Evolutionary conservation across 1,140 invertebrate genomes (phyloP).

Genomic region (Ooceraea biroi): DNA sequence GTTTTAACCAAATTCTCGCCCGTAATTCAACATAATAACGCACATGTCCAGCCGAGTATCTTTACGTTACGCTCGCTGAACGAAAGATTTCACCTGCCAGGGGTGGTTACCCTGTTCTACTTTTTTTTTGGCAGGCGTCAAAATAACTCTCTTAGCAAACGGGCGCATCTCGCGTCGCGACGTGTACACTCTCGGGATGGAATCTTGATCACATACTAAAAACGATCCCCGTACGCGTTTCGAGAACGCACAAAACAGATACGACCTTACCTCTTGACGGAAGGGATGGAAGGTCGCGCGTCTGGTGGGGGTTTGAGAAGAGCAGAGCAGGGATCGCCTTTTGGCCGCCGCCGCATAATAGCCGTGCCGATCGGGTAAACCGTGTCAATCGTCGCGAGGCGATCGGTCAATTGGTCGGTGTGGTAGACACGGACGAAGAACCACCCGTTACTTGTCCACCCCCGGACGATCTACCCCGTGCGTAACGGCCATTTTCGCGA

Average conservation of each 20-base stretch:
- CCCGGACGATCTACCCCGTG: conserved; percentile 77
- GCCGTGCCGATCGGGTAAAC: conserved; percentile 76
- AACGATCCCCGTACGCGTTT: conserved; percentile 6
- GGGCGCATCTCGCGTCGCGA: not conserved
- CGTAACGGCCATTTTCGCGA: conserved; percentile 81
- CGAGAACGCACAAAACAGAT: conserved; percentile 49
- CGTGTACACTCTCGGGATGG: not conserved
- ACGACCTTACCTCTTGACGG: conserved; percentile 74
- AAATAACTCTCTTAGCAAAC: not conserved
- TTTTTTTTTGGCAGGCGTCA: conserved; percentile 7
- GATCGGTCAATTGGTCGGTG: conserved; percentile 75
- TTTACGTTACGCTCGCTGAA: conserved; percentile 6
- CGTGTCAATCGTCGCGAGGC: conserved; percentile 75
- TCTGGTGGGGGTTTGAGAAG: conserved; percentile 77
- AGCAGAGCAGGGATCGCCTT: conserved; percentile 72
- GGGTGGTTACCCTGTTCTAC: conserved; percentile 29
- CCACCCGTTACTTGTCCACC: conserved; percentile 76
- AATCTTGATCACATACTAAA: not conserved
- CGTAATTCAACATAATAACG: not conserved
- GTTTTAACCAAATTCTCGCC: not conserved
- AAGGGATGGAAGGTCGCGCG: conserved; percentile 68
- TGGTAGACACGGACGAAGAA: conserved; percentile 73
- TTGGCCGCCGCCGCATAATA: conserved; percentile 79
- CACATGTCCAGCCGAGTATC: not conserved
- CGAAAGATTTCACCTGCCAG: conserved; percentile 22